Percentiles rank a stretch among this genome's conserved stretches.
Conservation (phyloP, 2,888 invertebrate genomes). For the Cecidostiba fungosa region DNA sequence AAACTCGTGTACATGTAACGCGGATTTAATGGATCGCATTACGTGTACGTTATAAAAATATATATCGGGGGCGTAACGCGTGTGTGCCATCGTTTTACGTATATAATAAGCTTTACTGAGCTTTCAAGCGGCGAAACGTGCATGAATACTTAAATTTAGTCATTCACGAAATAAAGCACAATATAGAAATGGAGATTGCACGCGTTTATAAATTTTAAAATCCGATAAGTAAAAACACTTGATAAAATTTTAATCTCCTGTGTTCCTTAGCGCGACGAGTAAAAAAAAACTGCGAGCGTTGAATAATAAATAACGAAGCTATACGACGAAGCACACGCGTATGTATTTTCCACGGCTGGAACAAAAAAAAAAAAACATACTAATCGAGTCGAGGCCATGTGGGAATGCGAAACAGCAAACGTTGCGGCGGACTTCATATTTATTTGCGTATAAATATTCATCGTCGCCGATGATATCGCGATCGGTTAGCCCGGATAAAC, state of each 20-base stretch:
- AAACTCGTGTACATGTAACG: not conserved
- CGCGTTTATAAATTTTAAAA: too few relatives aligned
- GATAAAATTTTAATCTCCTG: not conserved
- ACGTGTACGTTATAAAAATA: not conserved
- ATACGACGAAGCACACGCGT: not conserved
- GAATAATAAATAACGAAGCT: not conserved
- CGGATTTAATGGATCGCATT: not conserved
- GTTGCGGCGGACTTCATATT: constrained; percentile 54
- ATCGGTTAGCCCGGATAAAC: constrained; percentile 64
- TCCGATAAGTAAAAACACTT: too few relatives aligned
- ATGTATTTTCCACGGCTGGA: not conserved
- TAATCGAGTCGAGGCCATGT: constrained; percentile 19
- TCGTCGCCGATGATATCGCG: constrained; percentile 62
- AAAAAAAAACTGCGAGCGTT: not conserved
- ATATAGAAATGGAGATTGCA: too few relatives aligned
- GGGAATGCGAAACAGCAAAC: constrained; percentile 20
- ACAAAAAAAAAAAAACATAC: not conserved
- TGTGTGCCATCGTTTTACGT: not conserved
- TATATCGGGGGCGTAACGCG: too few relatives aligned
- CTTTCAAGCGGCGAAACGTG: not conserved
- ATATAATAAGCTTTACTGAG: not conserved
- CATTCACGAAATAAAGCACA: not conserved
- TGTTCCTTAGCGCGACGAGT: too few relatives aligned
- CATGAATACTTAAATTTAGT: not conserved
- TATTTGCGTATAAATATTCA: constrained; percentile 66